Base-by-base conservation (phyloP, 2,113 vertebrate genomes). In the Plecturocebus donacophilus region DNA sequence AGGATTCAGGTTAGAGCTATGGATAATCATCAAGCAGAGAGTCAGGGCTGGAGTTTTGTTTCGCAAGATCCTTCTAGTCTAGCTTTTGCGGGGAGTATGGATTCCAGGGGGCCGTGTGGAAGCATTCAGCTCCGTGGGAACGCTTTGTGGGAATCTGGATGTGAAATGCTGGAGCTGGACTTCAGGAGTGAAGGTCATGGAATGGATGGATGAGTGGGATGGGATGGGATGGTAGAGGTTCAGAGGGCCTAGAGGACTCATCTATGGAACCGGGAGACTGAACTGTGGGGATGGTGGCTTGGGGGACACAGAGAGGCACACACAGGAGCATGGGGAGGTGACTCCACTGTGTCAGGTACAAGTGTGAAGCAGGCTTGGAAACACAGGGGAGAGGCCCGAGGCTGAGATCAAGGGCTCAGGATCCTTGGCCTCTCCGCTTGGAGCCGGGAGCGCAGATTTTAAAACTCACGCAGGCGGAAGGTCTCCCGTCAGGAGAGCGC, bases 201-300 rank as follows among this genome's bases (percentile, higher is more conserved):
- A 8, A 19, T 4, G 8, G 1, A 30, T 64, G 32, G 7, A 1
- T 1, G 5, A 42, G 4, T 0, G 32, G 64, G 19, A n/a, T 21
- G 14, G 14, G n/a, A 5, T 25, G 16, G 9, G 40, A 8, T 20
- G 54, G 0, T 38, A 77, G 35, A 71, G 70, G 58, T 30, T 5
- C 2, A 10, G 47, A 75, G 13, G 23, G 19, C 52, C 27, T 49
- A 66, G 11, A 40, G 8, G 21, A 10, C 32, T 47, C 27, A 42
- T 45, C 68, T 90, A 1, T 42, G 38, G 30, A 75, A n/a, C 49
- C 17, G 7, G 52, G 38, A 47, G 20, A 38, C 40, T 32, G 25
- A 45, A 42, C 75, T 6, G 2, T 47, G 42, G 42, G 38, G 71
- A 42, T 40, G 52, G 5, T 23, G 35, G 45, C 3, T 1, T 8